phyloP scores from a whole-genome alignment of 2,888 invertebrate species.

The Lymantria dispar region DNA sequence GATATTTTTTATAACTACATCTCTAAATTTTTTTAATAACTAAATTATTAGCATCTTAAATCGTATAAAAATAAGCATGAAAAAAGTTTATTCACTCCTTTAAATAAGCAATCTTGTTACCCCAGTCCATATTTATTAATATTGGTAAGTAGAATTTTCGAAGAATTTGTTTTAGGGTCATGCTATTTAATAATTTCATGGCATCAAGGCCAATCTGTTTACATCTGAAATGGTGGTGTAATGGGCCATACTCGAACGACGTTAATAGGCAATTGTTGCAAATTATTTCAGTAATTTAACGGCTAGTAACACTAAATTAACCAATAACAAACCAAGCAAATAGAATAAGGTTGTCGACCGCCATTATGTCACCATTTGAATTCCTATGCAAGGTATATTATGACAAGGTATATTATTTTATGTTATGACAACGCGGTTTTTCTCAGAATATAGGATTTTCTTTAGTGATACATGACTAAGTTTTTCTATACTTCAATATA shows the following conservation, averaged over 20 bases:
- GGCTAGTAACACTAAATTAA: conserved; percentile 13
- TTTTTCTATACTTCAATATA: too few species aligned
- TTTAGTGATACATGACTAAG: too few species aligned
- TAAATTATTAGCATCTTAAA: too few species aligned
- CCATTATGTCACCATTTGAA: background rate
- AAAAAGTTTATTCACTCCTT: too few species aligned
- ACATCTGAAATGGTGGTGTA: conserved; percentile 8
- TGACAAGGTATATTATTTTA: too few species aligned
- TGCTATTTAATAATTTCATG: background rate
- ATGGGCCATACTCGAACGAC: background rate
- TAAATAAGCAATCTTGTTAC: too few species aligned
- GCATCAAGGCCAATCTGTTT: conserved; percentile 1
- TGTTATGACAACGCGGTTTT: too few species aligned
- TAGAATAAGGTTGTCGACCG: conserved; percentile 1
- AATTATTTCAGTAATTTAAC: conserved; percentile 14
- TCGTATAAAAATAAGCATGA: too few species aligned
- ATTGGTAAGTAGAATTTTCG: background rate
- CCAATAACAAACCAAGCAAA: conserved; percentile 4
- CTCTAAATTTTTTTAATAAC: too few species aligned
- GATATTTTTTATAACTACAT: too few species aligned
- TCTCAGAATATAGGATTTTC: too few species aligned
- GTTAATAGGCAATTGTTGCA: conserved; percentile 22
- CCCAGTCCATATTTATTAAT: too few species aligned
- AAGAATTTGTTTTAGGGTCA: background rate
- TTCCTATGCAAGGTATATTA: background rate